A percentile compares a stretch with the other conserved stretches of the same genome.
These are phyloP conservation scores for Aphelinus atriplicis DNA, from an alignment of 1,140 invertebrate genomes.

Conservation along the genomic window DNA sequence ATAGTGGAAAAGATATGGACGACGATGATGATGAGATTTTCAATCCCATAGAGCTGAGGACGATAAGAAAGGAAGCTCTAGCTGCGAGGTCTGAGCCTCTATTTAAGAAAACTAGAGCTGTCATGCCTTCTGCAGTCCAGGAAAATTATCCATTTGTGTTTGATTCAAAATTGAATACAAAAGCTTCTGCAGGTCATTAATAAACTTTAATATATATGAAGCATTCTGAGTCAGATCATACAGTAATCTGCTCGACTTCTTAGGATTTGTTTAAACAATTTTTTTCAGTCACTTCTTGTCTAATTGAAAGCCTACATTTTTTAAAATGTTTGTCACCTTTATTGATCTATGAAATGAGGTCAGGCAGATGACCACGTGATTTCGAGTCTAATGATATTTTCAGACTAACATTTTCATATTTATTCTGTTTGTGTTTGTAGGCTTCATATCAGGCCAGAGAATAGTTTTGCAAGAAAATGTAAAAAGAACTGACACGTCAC, in stretches of 20 bases:
- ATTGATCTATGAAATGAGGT: neutral
- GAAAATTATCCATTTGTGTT: constrained; percentile 87
- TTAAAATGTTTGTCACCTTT: too few species aligned
- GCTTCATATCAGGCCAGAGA: constrained; percentile 83
- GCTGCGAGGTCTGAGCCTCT: constrained; percentile 59
- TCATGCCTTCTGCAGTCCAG: constrained; percentile 56
- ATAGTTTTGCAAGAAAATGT: constrained; percentile 83
- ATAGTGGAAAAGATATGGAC: constrained; percentile 65
- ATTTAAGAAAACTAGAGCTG: constrained; percentile 51
- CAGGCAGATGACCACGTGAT: too few species aligned
- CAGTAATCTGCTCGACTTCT: too few species aligned
- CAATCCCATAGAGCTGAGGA: constrained; percentile 58
- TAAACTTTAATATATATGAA: neutral
- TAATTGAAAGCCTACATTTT: too few species aligned
- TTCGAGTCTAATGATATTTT: too few species aligned
- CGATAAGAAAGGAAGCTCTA: constrained; percentile 65
- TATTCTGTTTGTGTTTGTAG: constrained; percentile 57
- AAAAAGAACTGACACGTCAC: constrained; percentile 73
- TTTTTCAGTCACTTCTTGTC: too few species aligned
- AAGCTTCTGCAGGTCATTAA: constrained; percentile 70
- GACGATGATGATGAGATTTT: constrained; percentile 66
- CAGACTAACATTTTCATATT: too few species aligned
- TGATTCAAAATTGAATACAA: constrained; percentile 77
- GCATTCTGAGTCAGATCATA: neutral
- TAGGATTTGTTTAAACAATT: too few species aligned